Evolutionary conservation across 2,888 invertebrate genomes (phyloP), one percentile per base, ranked within the genome.

Genomic region (Sepioteuthis lessoniana): DNA sequence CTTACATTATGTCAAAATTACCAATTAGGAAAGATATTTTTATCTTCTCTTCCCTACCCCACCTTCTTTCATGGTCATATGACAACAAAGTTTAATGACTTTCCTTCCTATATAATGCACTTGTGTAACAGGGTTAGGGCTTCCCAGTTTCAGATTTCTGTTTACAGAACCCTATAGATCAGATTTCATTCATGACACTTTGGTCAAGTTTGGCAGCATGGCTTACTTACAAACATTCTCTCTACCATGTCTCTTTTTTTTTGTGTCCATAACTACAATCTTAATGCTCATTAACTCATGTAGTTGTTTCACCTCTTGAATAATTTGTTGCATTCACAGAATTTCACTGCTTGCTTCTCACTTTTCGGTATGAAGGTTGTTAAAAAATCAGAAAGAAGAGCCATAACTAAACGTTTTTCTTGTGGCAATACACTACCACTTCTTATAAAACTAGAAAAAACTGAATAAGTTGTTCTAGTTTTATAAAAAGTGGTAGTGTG

Each of bases 101-200:
- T 76, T 76, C n/a, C 76, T 76, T 76, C 76, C 35, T 76, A 8
- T 76, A 10, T 28, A 7, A 19, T n/a, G n/a, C 76, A 76, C 76
- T n/a, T 16, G 76, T 76, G n/a, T n/a, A 76, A n/a, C n/a, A n/a
- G 31, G n/a, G 76, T 35, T 35, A 35, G 16, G 76, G n/a, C 76
- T 76, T 76, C 76, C 76, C 76, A 76, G 76, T n/a, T 35, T 76
- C n/a, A 76, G n/a, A 76, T 76, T n/a, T 76, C 76, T 76, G 76
- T 76, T 76, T 76, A 76, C 35, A 35, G 3, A 76, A 35, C 76
- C n/a, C 76, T 35, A 76, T 4, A 76, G 76, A 76, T 76, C 35
- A 76, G 13, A 13, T 76, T 76, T 76, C 76, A 76, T 35, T 76
- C 13, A 5, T 13, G 76, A 76, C 76, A 16, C 16, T 76, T 76